Conservation (phyloP, 2,888 invertebrate genomes). For the Plusia festucae region DNA sequence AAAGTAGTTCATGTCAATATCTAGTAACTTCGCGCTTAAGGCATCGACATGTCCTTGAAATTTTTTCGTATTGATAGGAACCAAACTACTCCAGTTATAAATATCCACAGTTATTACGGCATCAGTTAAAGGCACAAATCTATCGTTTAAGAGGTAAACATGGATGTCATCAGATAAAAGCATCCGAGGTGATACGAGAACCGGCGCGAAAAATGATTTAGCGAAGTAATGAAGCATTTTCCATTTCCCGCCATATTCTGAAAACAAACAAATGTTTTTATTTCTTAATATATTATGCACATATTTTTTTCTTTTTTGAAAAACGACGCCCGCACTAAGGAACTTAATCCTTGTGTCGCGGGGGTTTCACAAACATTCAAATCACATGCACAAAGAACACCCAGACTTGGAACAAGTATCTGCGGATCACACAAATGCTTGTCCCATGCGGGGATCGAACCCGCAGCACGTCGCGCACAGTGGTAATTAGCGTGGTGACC, state of each 20-base stretch:
- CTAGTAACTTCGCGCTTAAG: conserved; percentile 71
- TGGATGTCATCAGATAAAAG: conserved; percentile 85
- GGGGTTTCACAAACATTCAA: too few relatives aligned
- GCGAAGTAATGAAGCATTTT: conserved; percentile 97
- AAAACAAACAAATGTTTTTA: conserved; percentile 36
- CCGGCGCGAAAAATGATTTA: conserved; percentile 94
- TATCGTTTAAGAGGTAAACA: conserved; percentile 91
- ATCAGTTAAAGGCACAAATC: conserved; percentile 79
- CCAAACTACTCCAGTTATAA: conserved; percentile 89
- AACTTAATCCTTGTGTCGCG: too few relatives aligned
- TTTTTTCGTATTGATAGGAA: conserved; percentile 71
- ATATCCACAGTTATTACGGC: conserved; percentile 88
- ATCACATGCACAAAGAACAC: too few relatives aligned
- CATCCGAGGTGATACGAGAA: conserved; percentile 91
- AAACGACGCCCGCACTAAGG: too few relatives aligned
- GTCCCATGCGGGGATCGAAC: too few relatives aligned
- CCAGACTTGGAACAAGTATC: too few relatives aligned
- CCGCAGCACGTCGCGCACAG: too few relatives aligned
- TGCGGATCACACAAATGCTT: too few relatives aligned
- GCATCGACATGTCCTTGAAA: conserved; percentile 67
- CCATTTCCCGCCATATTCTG: conserved; percentile 94
- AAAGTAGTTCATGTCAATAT: conserved; percentile 68
- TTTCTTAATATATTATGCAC: too few relatives aligned
- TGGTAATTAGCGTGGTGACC: too few relatives aligned
- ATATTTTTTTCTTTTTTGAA: too few relatives aligned